phyloP scores from a whole-genome alignment of 2,113 vertebrate species.

The Miniopterus natalensis region DNA sequence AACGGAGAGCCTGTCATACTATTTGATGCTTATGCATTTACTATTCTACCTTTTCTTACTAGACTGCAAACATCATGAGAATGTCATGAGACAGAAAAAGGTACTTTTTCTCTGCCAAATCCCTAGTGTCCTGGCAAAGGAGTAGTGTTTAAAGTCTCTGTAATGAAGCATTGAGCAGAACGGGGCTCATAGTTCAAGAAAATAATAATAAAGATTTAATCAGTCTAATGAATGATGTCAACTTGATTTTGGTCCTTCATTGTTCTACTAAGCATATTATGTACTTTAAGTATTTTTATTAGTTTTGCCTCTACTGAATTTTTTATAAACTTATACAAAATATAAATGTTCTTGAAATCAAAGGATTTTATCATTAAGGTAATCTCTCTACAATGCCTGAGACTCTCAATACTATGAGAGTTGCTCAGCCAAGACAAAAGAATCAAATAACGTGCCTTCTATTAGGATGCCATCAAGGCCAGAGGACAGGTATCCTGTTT shows the following conservation, averaged over 20 bases:
- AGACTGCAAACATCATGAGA: not conserved
- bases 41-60: not conserved
- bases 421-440: not conserved
- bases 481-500: not conserved
- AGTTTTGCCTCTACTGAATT: not conserved
- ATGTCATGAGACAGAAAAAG: not conserved
- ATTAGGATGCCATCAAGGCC: not conserved
- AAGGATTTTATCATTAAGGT: not conserved
- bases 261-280: not conserved
- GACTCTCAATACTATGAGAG: not conserved
- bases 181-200: not conserved
- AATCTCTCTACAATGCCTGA: not conserved
- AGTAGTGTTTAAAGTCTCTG: not conserved
- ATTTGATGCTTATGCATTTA: not conserved
- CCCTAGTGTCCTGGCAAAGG: rapidly evolving
- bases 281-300: not conserved
- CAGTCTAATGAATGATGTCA: not conserved
- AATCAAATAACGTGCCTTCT: not conserved
- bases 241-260: not conserved
- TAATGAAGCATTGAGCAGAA: not conserved
- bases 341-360: not conserved
- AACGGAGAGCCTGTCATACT: not conserved
- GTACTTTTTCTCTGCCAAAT: not conserved
- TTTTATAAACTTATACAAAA: not conserved
- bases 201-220: not conserved